These are phyloP conservation scores for Alviniconcha strummeri DNA, from an alignment of 2,888 invertebrate species.

Conservation along the genomic window DNA sequence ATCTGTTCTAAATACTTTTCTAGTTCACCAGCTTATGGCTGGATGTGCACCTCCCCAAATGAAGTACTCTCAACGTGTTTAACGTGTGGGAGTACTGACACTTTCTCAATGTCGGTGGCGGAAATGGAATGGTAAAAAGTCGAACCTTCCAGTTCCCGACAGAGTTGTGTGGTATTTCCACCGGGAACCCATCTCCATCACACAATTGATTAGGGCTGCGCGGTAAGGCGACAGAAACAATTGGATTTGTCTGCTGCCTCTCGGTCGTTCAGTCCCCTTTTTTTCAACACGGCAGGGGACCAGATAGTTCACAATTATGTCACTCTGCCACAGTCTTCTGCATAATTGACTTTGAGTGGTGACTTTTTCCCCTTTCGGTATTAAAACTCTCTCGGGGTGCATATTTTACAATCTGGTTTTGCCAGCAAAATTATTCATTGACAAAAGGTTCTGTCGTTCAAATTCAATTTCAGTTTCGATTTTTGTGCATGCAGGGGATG, in stretches of 20 bases:
- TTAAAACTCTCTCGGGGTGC: too few species aligned
- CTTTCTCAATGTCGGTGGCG: background rate
- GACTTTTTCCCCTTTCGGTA: background rate
- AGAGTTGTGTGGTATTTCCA: background rate
- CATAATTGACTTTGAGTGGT: background rate
- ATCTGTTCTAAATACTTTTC: too few species aligned
- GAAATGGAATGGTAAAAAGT: background rate
- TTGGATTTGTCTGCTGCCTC: slow-evolving; percentile 6
- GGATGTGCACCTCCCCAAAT: too few species aligned
- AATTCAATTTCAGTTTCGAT: background rate
- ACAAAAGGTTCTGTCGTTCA: background rate
- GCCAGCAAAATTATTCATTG: background rate
- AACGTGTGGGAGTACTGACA: too few species aligned
- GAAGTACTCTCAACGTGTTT: too few species aligned
- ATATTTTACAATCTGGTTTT: background rate
- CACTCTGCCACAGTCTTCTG: background rate
- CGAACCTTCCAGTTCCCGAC: background rate
- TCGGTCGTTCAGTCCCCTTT: background rate
- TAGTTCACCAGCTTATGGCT: too few species aligned
- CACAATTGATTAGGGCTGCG: background rate
- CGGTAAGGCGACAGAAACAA: slow-evolving; percentile 4
- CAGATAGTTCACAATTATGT: too few species aligned
- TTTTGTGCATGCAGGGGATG: background rate
- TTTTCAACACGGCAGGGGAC: background rate
- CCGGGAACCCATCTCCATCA: slow-evolving; percentile 4